Conservation (phyloP, 2,888 invertebrate genomes). For the Nemoura dubitans region DNA sequence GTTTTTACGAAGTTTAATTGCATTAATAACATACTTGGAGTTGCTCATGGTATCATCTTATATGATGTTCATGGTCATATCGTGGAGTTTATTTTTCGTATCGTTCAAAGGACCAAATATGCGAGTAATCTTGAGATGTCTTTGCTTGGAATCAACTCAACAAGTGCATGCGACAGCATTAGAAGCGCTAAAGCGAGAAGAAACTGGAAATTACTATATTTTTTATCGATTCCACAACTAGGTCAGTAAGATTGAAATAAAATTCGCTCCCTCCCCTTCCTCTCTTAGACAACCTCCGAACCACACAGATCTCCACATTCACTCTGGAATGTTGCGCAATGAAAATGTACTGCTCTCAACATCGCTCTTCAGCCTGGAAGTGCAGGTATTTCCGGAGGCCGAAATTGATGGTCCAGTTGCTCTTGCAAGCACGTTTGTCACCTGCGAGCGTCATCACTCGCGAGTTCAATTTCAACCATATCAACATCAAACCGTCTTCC, state of each 20-base stretch:
- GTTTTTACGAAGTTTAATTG: no score
- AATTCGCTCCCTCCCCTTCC: not conserved
- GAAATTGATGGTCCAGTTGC: not conserved
- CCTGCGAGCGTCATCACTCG: not conserved
- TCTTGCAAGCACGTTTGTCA: not conserved
- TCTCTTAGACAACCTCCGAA: no score
- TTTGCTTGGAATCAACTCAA: not conserved
- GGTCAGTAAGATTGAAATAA: not conserved
- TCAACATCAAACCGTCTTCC: not conserved
- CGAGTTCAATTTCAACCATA: not conserved
- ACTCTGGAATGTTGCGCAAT: no score
- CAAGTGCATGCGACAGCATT: not conserved
- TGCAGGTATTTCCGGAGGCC: not conserved
- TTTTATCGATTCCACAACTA: not conserved
- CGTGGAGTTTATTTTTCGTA: no score
- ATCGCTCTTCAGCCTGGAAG: not conserved
- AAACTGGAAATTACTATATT: not conserved
- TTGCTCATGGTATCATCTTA: no score
- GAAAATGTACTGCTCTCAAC: not conserved
- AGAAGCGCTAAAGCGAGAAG: not conserved
- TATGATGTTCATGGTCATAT: no score
- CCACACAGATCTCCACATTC: no score
- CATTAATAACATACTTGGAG: no score
- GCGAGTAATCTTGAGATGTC: no score
- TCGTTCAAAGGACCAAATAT: no score